Conservation (phyloP, 1,140 invertebrate genomes). For the Drosophila nebulosa region DNA sequence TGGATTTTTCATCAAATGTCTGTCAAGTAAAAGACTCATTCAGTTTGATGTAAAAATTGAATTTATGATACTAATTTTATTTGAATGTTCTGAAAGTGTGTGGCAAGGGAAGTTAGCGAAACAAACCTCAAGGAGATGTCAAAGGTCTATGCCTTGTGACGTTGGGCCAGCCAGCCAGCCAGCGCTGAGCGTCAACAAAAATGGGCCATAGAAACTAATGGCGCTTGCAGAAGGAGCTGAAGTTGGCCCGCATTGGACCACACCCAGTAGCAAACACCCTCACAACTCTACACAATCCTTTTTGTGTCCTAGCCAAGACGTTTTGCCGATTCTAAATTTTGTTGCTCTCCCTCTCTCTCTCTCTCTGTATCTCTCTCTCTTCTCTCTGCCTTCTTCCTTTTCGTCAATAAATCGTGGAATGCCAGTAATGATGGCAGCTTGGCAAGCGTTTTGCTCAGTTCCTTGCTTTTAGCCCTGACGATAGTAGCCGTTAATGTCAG, state of each 20-base stretch:
- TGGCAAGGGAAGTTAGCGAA: neutral
- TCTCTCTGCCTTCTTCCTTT: slow-evolving; percentile 34
- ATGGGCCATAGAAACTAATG: slow-evolving; percentile 71
- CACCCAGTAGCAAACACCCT: slow-evolving; percentile 36
- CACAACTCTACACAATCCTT: slow-evolving; percentile 48
- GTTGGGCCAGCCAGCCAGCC: slow-evolving; percentile 51
- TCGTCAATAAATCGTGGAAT: slow-evolving; percentile 77
- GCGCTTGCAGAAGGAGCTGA: slow-evolving; percentile 32
- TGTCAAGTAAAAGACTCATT: neutral
- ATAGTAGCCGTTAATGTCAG: slow-evolving; percentile 81
- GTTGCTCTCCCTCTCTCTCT: slow-evolving; percentile 28
- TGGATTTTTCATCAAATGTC: neutral
- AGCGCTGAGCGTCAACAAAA: slow-evolving; percentile 54
- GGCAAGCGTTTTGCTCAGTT: slow-evolving; percentile 47
- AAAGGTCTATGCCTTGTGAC: slow-evolving; percentile 49
- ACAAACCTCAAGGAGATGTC: slow-evolving; percentile 45
- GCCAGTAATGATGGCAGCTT: slow-evolving; percentile 76
- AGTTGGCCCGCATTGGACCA: slow-evolving; percentile 11
- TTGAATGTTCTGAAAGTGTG: neutral
- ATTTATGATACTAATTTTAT: neutral
- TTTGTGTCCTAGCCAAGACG: slow-evolving; percentile 64
- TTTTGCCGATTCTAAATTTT: slow-evolving; percentile 69
- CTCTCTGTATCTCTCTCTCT: slow-evolving; percentile 13
- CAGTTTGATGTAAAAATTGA: neutral
- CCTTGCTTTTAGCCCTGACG: slow-evolving; percentile 56